phyloP scores from a whole-genome alignment of 2,113 vertebrate genomes.

The Rhinichthys klamathensis region DNA sequence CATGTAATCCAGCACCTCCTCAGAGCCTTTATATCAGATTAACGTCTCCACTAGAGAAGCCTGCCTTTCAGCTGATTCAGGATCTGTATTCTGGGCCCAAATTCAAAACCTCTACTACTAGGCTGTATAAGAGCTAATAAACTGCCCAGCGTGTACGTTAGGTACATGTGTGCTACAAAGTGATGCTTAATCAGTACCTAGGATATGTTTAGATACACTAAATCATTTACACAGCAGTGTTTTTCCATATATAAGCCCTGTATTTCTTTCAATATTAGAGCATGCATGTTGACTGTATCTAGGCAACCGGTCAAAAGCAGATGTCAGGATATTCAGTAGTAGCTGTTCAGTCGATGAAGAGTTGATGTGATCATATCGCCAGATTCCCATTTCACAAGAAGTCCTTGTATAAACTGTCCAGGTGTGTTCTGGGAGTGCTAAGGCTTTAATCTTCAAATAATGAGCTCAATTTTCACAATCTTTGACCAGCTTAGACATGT shows the following conservation, averaged over 20 bases:
- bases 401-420: slow-evolving; percentile 6
- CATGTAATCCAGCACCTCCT: slow-evolving; percentile 46
- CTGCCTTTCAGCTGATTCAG: slow-evolving; percentile 40
- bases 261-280: slow-evolving; percentile 2
- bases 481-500: not conserved
- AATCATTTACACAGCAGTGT: not conserved
- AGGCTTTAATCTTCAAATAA: slow-evolving; percentile 17
- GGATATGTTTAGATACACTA: not conserved
- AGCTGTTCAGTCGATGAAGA: not conserved
- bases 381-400: slow-evolving; percentile 4
- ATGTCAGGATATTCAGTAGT: slow-evolving; percentile 25
- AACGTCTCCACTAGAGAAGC: slow-evolving; percentile 32
- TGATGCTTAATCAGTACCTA: not conserved
- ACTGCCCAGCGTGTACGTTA: not conserved
- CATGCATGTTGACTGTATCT: not conserved
- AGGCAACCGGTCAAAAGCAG: slow-evolving; percentile 10
- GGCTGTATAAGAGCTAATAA: not conserved
- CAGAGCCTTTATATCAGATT: slow-evolving; percentile 51
- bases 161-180: not conserved
- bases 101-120: slow-evolving; percentile 6
- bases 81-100: slow-evolving; percentile 38
- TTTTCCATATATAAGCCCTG: not conserved
- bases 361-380: slow-evolving; percentile 2
- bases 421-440: not conserved
- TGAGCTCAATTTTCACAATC: not conserved